Percentiles rank a stretch among this genome's conserved stretches.
Conservation (phyloP, 2,888 invertebrate genomes). For the Andrena camellia region DNA sequence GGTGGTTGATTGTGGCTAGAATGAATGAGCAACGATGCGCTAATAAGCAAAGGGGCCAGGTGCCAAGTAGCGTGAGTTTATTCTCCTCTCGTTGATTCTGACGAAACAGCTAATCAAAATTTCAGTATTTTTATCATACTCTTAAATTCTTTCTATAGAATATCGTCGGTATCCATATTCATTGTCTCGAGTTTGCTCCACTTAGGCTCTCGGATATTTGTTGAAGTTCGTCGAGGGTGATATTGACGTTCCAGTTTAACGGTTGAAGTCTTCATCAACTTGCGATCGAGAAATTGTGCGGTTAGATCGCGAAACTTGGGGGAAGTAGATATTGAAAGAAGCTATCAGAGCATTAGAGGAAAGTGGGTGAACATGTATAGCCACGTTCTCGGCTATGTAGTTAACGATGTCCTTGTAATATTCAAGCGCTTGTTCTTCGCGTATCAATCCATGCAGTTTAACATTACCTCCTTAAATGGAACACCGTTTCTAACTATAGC, state of each 20-base stretch:
- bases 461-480: not conserved
- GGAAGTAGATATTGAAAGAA: slow-evolving; percentile 57
- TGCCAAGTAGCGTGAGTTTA: not conserved
- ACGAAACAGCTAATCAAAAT: no score
- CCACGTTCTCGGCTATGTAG: slow-evolving; percentile 2
- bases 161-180: not conserved
- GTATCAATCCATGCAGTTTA: not conserved
- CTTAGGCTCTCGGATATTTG: slow-evolving; percentile 34
- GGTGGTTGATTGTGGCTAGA: slow-evolving; percentile 6
- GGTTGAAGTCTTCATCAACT: slow-evolving; percentile 57
- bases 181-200: slow-evolving; percentile 30
- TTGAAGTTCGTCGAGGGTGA: slow-evolving; percentile 41
- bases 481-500: not conserved
- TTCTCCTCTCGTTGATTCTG: not conserved
- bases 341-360: slow-evolving; percentile 59
- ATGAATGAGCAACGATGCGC: not conserved
- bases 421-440: slow-evolving; percentile 3
- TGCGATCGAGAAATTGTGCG: slow-evolving; percentile 55
- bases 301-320: slow-evolving; percentile 48
- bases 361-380: slow-evolving; percentile 47
- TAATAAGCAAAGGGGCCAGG: slow-evolving; percentile 22
- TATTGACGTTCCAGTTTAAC: slow-evolving; percentile 59
- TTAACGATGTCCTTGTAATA: slow-evolving; percentile 12
- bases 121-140: no score
- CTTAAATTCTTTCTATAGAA: no score